phyloP scores from a whole-genome alignment of 2,888 invertebrate species.

The Bombylius major region DNA sequence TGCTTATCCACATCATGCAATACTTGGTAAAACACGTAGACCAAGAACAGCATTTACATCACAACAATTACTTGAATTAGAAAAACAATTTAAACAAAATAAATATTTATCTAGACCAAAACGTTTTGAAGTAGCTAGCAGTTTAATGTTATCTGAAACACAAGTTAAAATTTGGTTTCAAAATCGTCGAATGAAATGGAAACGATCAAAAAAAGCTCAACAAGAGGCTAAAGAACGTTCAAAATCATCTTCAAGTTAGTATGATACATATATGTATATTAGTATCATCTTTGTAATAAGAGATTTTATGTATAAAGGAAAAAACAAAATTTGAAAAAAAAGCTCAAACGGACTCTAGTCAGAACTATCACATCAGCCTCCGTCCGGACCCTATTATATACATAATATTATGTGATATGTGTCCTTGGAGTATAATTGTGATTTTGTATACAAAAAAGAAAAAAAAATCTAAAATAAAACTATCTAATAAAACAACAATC shows the following conservation, averaged over 20 bases:
- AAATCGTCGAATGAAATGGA: constrained; percentile 98
- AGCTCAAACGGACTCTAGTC: constrained; percentile 8
- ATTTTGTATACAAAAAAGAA: constrained; percentile 13
- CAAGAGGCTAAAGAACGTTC: constrained; percentile 60
- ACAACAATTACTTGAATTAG: constrained; percentile 92
- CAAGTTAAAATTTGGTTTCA: constrained; percentile 99
- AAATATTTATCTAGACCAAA: constrained; percentile 97
- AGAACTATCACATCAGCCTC: constrained; percentile 3
- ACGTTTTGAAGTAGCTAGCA: constrained; percentile 96
- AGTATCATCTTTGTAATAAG: too few species aligned
- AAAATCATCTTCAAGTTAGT: constrained; percentile 17
- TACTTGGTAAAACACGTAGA: constrained; percentile 74
- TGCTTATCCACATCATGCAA: constrained; percentile 63
- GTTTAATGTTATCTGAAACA: constrained; percentile 94
- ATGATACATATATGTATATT: neutral
- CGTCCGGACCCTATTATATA: constrained; percentile 1
- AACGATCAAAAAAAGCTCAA: constrained; percentile 90
- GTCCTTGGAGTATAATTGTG: constrained; percentile 4
- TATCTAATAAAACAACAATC: too few species aligned
- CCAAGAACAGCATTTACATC: constrained; percentile 95
- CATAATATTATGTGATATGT: neutral
- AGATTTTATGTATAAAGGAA: neutral
- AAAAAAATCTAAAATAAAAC: constrained; percentile 6
- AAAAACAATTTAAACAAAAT: constrained; percentile 97
- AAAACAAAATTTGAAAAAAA: neutral